Conservation (phyloP, 2,888 invertebrate species). For the Hydraecia micacea region DNA sequence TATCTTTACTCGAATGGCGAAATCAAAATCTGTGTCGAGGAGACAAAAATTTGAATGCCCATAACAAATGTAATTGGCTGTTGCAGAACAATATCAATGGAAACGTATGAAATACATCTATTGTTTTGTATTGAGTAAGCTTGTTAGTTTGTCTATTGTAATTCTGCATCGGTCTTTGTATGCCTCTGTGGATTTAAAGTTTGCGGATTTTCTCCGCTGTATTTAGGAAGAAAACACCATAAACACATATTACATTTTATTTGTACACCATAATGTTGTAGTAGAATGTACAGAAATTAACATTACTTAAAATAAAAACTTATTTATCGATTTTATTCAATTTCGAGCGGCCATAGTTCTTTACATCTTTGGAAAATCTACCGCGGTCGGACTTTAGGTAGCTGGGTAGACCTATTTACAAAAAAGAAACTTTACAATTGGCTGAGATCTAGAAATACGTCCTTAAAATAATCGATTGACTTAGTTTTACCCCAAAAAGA, state of each 20-base stretch:
- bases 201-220: not conserved
- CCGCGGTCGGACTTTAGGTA: too few species aligned
- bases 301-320: too few species aligned
- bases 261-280: not conserved
- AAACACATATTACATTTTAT: not conserved
- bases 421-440: not conserved
- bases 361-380: too few species aligned
- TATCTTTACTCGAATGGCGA: constrained; percentile 5
- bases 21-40: constrained; percentile 48
- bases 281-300: not conserved
- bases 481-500: constrained; percentile 61
- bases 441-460: not conserved
- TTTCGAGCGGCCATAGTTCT: too few species aligned
- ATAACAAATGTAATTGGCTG: constrained; percentile 19
- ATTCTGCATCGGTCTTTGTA: constrained; percentile 12
- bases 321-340: too few species aligned
- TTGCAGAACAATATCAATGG: constrained; percentile 49
- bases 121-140: constrained; percentile 55
- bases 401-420: not conserved
- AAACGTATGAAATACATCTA: constrained; percentile 32
- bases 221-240: not conserved
- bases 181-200: not conserved
- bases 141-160: constrained; percentile 38
- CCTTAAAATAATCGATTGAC: constrained; percentile 49
- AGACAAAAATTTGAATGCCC: constrained; percentile 49